Evolutionary conservation across 2,113 vertebrate genomes (phyloP).

Genomic region (pig (Sus scrofa)): T2T-Sscrofa CM000821.6:6711501-6712000

Average conservation of each 20-base stretch:
- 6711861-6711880: conserved; percentile 64
- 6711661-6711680: not conserved
- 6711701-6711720: not conserved
- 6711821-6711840: conserved; percentile 56
- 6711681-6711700: not conserved
- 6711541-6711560: not conserved
- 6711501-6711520: not conserved
- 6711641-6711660: not conserved
- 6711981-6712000: conserved; percentile 60
- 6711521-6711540: not conserved
- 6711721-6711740: conserved; percentile 11
- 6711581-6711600: not conserved
- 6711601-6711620: not conserved
- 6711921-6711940: conserved; percentile 45
- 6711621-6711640: not conserved
- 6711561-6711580: not conserved
- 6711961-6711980: conserved; percentile 54
- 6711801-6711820: conserved; percentile 48
- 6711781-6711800: conserved; percentile 52
- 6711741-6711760: not conserved
- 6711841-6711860: conserved; percentile 63
- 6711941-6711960: conserved; percentile 54
- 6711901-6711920: conserved; percentile 62
- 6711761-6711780: conserved; percentile 24
- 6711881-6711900: conserved; percentile 69